These are phyloP conservation scores for Bombus polaris DNA, from an alignment of 1,140 invertebrate genomes.

Conservation along the genomic window DNA sequence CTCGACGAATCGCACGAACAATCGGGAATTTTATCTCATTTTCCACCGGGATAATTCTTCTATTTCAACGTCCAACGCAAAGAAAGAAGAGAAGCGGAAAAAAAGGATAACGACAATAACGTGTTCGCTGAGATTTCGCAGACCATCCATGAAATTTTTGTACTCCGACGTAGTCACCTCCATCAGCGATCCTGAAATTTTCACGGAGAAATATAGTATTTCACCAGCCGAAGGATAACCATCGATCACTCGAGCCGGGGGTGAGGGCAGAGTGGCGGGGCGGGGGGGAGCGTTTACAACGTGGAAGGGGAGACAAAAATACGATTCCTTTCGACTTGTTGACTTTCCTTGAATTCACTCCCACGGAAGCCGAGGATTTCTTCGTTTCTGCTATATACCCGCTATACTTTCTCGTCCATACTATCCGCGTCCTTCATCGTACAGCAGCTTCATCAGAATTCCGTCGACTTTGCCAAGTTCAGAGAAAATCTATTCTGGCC, in stretches of 20 bases:
- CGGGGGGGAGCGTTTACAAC: not conserved
- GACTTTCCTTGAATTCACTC: slow-evolving; percentile 46
- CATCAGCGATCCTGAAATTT: slow-evolving; percentile 4
- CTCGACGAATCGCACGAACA: not conserved
- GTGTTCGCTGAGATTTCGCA: not conserved
- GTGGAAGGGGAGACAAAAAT: slow-evolving; percentile 28
- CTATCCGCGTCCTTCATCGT: not conserved
- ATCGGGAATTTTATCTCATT: not conserved
- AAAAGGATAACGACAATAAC: too few relatives aligned
- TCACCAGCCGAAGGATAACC: slow-evolving; percentile 33
- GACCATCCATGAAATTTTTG: not conserved
- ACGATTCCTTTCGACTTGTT: slow-evolving; percentile 66
- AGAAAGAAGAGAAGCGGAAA: too few relatives aligned
- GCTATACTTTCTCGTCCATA: not conserved
- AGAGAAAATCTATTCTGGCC: slow-evolving; percentile 69
- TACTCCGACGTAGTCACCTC: not conserved
- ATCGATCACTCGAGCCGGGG: slow-evolving; percentile 42
- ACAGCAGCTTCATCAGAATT: slow-evolving; percentile 68
- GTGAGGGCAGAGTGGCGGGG: not conserved
- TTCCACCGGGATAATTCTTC: not conserved
- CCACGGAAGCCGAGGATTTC: slow-evolving; percentile 48
- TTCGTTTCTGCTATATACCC: slow-evolving; percentile 39
- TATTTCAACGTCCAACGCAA: not conserved
- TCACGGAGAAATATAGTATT: not conserved
- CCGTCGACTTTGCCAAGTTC: slow-evolving; percentile 63